phyloP scores from a whole-genome alignment of 1,140 invertebrate genomes.

The Cydia strobilella region DNA sequence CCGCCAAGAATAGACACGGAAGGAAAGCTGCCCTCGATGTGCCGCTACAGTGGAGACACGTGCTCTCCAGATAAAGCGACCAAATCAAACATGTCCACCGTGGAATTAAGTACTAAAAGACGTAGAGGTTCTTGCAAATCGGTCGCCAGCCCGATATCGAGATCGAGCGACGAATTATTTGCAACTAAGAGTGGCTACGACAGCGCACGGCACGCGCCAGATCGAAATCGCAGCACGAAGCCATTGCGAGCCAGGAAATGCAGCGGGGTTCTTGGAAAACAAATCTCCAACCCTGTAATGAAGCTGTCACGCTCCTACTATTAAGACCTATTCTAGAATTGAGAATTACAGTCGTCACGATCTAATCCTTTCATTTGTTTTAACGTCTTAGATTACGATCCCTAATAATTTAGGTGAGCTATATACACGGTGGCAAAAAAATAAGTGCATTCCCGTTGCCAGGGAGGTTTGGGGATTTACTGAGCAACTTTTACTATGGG shows the following conservation, averaged over 20 bases:
- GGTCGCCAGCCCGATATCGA: conserved; percentile 47
- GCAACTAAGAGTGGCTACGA: conserved; percentile 45
- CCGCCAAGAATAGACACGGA: conserved; percentile 75
- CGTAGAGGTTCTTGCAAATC: conserved; percentile 50
- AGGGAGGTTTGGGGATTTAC: too few relatives aligned
- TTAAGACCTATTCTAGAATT: conserved; percentile 29
- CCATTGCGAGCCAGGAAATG: conserved; percentile 46
- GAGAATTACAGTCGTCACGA: conserved; percentile 23
- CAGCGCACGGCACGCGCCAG: conserved; percentile 48
- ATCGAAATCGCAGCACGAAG: conserved; percentile 58
- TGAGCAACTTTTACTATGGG: too few relatives aligned
- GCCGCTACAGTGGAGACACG: conserved; percentile 64
- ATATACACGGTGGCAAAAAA: too few relatives aligned
- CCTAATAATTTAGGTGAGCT: neutral
- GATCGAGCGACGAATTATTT: conserved; percentile 49
- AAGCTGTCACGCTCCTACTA: conserved; percentile 44
- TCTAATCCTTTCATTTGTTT: conserved; percentile 19
- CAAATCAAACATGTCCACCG: conserved; percentile 40
- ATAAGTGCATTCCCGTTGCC: too few relatives aligned
- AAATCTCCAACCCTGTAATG: conserved; percentile 46
- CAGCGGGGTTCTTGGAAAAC: conserved; percentile 43
- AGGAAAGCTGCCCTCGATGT: conserved; percentile 70
- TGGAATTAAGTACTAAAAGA: conserved; percentile 39
- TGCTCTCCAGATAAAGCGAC: conserved; percentile 58
- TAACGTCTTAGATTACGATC: neutral